A percentile compares a stretch with the other conserved stretches of the same genome.
Conservation (phyloP, 2,888 invertebrate species). For the Phyllotreta cruciferae region DNA sequence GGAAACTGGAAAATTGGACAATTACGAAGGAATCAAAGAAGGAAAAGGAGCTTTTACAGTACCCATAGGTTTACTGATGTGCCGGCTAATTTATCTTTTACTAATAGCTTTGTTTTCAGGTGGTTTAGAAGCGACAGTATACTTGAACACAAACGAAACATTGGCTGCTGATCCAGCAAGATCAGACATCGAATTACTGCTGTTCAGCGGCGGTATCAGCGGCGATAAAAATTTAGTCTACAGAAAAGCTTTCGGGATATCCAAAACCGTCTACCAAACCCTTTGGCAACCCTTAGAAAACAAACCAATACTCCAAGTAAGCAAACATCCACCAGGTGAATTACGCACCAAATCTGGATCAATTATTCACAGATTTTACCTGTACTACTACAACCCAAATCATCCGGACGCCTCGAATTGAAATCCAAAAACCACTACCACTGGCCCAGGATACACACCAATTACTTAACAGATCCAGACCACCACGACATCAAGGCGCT, state of each 20-base stretch:
- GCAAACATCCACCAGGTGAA: constrained; percentile 9
- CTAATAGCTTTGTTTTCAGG: constrained; percentile 52
- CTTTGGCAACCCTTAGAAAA: constrained; percentile 66
- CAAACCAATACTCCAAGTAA: constrained; percentile 46
- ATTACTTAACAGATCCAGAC: constrained; percentile 76
- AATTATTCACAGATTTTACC: constrained; percentile 63
- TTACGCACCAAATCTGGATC: background rate
- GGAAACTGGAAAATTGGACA: constrained; percentile 46
- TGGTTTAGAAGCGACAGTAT: constrained; percentile 67
- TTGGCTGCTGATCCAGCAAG: constrained; percentile 63
- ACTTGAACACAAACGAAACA: constrained; percentile 66
- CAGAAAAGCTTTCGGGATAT: constrained; percentile 62
- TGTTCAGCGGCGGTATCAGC: constrained; percentile 63
- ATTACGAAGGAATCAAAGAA: constrained; percentile 48
- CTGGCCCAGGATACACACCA: constrained; percentile 78
- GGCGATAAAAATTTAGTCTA: constrained; percentile 51
- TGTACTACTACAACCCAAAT: constrained; percentile 75
- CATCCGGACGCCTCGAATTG: constrained; percentile 73
- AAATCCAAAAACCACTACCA: constrained; percentile 73
- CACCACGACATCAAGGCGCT: constrained; percentile 58
- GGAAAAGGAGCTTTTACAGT: constrained; percentile 29
- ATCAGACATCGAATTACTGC: constrained; percentile 76
- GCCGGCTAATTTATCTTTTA: constrained; percentile 35
- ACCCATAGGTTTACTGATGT: constrained; percentile 50
- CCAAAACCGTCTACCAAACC: constrained; percentile 64